Evolutionary conservation across 2,888 invertebrate species (phyloP).

Genomic region (Quadroppia sp.): DNA sequence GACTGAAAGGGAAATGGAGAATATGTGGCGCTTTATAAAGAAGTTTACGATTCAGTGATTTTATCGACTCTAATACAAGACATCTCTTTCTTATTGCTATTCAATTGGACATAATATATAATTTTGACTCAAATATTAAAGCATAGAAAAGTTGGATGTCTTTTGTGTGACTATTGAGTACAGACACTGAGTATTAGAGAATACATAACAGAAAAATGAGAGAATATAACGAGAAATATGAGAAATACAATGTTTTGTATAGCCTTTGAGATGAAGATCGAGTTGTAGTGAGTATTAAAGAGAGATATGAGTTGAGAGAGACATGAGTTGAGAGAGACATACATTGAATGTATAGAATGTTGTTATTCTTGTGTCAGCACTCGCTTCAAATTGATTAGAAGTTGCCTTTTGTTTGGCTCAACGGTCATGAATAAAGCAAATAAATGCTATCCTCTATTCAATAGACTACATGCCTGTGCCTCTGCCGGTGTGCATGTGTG

Average conservation of each 20-base stretch:
- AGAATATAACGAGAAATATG: neutral
- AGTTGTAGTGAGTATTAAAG: conserved; percentile 22
- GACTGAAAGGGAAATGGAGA: conserved; percentile 7
- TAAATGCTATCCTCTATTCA: neutral
- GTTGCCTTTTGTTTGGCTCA: conserved; percentile 27
- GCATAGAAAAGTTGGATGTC: neutral
- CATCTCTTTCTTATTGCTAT: conserved; percentile 1
- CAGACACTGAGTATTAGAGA: conserved; percentile 21
- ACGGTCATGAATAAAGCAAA: conserved; percentile 30
- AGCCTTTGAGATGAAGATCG: neutral
- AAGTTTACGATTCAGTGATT: conserved; percentile 35
- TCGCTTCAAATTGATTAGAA: conserved; percentile 35
- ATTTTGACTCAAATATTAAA: conserved; percentile 26
- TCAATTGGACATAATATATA: conserved; percentile 24
- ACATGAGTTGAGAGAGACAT: conserved; percentile 20
- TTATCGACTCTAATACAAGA: conserved; percentile 30
- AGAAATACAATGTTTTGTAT: conserved; percentile 5
- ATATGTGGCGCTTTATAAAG: conserved; percentile 24
- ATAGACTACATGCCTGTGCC: neutral
- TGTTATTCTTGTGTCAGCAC: conserved; percentile 30
- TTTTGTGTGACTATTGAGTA: conserved; percentile 15
- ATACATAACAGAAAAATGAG: neutral
- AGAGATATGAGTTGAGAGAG: conserved; percentile 6
- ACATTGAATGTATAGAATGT: conserved; percentile 1
- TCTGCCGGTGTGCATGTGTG: neutral